Base-by-base conservation (phyloP, 2,113 vertebrate species). In the Neomonachus schauinslandi region DNA sequence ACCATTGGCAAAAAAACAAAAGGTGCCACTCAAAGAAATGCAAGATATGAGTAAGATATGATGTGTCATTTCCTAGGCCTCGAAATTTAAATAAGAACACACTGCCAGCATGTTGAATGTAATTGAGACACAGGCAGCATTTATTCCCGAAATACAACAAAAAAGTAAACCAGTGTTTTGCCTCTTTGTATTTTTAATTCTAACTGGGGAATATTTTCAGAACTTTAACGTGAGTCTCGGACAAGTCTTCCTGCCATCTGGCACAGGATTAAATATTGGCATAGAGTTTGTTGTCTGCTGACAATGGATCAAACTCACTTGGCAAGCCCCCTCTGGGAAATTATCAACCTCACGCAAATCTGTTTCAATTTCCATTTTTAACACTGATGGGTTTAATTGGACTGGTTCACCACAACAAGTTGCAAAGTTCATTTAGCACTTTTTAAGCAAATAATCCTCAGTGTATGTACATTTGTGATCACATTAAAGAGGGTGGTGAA, bases 311-410 rank as follows among this genome's bases (percentile, higher is more conserved):
- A 67, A 3, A 9, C 88, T 82, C 79, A 89, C 51, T 91, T 89
- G 91, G 89, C 85, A 51, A 79, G 51, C 49, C n/a, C 72, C 71
- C 26, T 55, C 91, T 74, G 49, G 57, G 81, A 86, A 82, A 89
- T 88, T 57, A 63, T 72, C 57, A 69, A 0, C 69, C n/a, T 84
- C 33, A 39, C 42, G 69, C 84, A 96, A 88, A 84, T 65, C 74
- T 83, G 39, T 79, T 84, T 96, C 69, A 63, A 0, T 93, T 96
- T 97, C 42, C 85, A 80, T 94, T 94, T 84, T 90, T 92, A 94
- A 76, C 65, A 36, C 8, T 26, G 76, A 39, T 87, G 81, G 19
- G 31, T 91, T 88, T 92, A 15, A 59, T 4, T 46, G 33, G 61
- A 39, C 22, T 46, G 21, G 19, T 82, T 94, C 77, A 87, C 76